Evolutionary conservation across 2,797 vertebrate species (phyloP).

Genomic region (Dallia pectoralis): DNA sequence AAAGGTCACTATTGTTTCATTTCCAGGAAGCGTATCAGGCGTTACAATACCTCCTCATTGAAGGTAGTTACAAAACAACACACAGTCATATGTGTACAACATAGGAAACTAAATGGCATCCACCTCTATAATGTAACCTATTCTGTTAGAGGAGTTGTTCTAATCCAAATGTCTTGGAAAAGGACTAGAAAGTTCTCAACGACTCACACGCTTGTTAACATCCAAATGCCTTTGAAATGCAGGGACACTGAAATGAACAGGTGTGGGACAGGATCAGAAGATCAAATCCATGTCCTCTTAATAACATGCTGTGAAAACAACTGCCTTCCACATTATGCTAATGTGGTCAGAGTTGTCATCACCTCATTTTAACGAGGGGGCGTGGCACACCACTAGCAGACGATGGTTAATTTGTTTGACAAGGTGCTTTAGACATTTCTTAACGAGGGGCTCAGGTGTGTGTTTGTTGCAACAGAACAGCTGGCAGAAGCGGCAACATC

Average conservation of each 20-base stretch:
- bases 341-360: constrained; percentile 67
- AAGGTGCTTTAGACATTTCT: constrained; percentile 72
- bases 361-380: constrained; percentile 56
- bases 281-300: constrained; percentile 58
- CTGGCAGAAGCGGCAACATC: constrained; percentile 50
- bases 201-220: constrained; percentile 31
- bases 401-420: constrained; percentile 64
- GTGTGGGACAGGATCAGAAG: constrained; percentile 30
- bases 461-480: constrained; percentile 50
- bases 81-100: too few relatives aligned
- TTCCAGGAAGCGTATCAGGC: not conserved
- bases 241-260: constrained; percentile 33
- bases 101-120: too few relatives aligned
- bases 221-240: constrained; percentile 24
- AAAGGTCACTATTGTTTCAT: not conserved
- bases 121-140: not conserved
- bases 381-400: constrained; percentile 43
- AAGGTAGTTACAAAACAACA: too few relatives aligned
- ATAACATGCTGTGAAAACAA: constrained; percentile 62
- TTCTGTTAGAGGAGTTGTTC: too few relatives aligned
- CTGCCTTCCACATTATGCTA: constrained; percentile 70
- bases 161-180: not conserved
- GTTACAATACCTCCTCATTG: not conserved
- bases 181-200: not conserved
- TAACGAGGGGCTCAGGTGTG: constrained; percentile 56